Conservation (phyloP, 37 sponge, comb jelly and placozoan genomes). For the Haliclona indistincta region DNA sequence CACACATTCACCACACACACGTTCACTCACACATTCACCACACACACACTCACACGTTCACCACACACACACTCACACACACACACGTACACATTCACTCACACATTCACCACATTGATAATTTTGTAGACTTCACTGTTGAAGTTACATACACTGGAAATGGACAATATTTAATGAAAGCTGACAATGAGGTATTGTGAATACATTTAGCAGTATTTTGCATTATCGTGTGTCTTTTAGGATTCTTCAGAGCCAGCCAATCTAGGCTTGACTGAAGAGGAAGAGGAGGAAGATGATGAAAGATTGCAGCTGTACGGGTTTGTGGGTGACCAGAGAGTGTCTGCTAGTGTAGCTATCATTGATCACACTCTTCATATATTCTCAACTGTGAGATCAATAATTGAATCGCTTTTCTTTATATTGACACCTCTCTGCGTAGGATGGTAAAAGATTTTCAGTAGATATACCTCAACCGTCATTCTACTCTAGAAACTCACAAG, state of each 20-base stretch:
- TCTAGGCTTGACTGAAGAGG: slow-evolving; percentile 2
- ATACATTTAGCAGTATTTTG: background rate
- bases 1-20: too few relatives aligned
- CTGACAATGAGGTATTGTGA: background rate
- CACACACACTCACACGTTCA: too few relatives aligned
- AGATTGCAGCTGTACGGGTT: slow-evolving; percentile 29
- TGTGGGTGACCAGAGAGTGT: slow-evolving; percentile 29
- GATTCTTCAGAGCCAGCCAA: background rate
- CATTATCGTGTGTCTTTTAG: background rate
- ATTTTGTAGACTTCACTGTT: slow-evolving; percentile 18
- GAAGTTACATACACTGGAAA: slow-evolving; percentile 18
- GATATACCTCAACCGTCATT: slow-evolving; percentile 52
- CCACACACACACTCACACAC: too few relatives aligned
- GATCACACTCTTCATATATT: slow-evolving; percentile 63
- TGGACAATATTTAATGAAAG: slow-evolving; percentile 4
- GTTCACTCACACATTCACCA: too few relatives aligned
- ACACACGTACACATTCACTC: too few relatives aligned
- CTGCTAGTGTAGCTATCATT: slow-evolving; percentile 58
- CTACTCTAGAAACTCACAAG: slow-evolving; percentile 6
- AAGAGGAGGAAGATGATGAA: slow-evolving; percentile 24
- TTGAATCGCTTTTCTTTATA: background rate
- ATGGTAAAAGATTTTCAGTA: slow-evolving; percentile 50
- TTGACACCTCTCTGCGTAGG: background rate
- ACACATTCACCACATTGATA: background rate
- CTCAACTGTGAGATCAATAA: slow-evolving; percentile 38